phyloP scores from a whole-genome alignment of 2,888 invertebrate species.

The Sphaerophoria rueppellii region DNA sequence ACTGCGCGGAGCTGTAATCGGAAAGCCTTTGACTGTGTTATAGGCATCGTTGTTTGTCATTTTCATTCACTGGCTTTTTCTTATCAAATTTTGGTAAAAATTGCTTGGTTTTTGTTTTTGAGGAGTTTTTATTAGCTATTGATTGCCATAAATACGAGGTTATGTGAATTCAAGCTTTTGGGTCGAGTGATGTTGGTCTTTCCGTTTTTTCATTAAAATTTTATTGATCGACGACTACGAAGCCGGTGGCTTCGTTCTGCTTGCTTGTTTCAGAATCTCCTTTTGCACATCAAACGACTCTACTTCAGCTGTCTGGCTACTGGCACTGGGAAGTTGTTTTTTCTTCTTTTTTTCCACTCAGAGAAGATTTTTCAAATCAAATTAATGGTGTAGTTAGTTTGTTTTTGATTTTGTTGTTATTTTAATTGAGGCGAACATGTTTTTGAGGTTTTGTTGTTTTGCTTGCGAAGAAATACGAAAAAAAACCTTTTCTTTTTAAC shows the following conservation, averaged over 20 bases:
- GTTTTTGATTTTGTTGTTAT: conserved; percentile 5
- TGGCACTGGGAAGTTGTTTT: no score
- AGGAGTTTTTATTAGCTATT: neutral
- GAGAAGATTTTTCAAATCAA: conserved; percentile 1
- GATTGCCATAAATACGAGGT: conserved; percentile 27
- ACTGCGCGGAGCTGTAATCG: conserved; percentile 81
- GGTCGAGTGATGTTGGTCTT: neutral
- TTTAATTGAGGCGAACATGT: conserved; percentile 50
- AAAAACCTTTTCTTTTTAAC: neutral
- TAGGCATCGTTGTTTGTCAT: conserved; percentile 78
- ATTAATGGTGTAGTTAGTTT: neutral
- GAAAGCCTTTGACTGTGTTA: conserved; percentile 76
- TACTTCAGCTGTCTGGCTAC: no score
- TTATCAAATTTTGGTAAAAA: neutral
- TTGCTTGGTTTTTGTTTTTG: neutral
- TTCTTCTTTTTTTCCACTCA: neutral
- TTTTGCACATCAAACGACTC: no score
- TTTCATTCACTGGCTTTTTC: conserved; percentile 33
- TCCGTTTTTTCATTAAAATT: neutral
- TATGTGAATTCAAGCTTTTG: neutral
- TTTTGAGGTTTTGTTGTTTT: conserved; percentile 2
- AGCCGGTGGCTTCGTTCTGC: no score
- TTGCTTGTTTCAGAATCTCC: no score
- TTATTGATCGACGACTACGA: neutral
- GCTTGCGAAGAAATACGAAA: neutral